phyloP scores from a whole-genome alignment of 1,140 invertebrate genomes.

The Drosophila novamexicana region DNA sequence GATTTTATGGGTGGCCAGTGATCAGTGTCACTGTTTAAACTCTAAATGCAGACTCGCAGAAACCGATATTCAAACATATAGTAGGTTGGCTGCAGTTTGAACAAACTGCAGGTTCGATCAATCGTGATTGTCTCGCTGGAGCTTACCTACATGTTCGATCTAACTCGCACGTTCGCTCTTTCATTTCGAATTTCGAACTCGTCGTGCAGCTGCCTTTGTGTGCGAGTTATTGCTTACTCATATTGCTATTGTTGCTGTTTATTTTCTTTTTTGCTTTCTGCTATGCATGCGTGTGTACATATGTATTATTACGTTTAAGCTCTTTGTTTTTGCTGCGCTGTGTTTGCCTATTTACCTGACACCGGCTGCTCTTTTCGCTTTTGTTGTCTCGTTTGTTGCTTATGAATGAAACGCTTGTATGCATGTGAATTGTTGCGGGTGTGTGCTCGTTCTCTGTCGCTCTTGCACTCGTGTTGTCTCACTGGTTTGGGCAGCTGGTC shows the following conservation, averaged over 20 bases:
- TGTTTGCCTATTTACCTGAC: constrained; percentile 58
- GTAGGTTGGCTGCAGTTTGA: constrained; percentile 13
- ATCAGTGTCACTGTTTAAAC: neutral
- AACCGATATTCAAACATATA: constrained; percentile 2
- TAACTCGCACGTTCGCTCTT: constrained; percentile 22
- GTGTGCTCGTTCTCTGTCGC: constrained; percentile 21
- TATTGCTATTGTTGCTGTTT: constrained; percentile 51
- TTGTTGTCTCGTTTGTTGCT: constrained; percentile 52
- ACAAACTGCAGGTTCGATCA: constrained; percentile 1
- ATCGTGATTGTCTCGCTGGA: neutral
- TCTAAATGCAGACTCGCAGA: neutral
- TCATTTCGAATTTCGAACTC: constrained; percentile 63
- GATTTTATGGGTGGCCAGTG: neutral
- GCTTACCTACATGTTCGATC: constrained; percentile 7
- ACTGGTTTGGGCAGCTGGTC: constrained; percentile 38
- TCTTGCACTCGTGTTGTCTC: neutral
- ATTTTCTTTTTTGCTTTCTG: constrained; percentile 30
- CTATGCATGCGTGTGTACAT: constrained; percentile 13
- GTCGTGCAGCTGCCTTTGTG: constrained; percentile 25
- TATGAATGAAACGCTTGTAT: constrained; percentile 61
- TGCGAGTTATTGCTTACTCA: constrained; percentile 58
- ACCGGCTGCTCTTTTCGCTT: constrained; percentile 65
- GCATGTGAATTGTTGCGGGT: constrained; percentile 39
- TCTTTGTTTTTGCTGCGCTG: constrained; percentile 41
- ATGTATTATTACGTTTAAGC: neutral